Percentiles rank a stretch among this genome's conserved stretches.
Evolutionary conservation across 2,797 vertebrate genomes (phyloP).

Genomic region (Cirrhinus molitorella): DNA sequence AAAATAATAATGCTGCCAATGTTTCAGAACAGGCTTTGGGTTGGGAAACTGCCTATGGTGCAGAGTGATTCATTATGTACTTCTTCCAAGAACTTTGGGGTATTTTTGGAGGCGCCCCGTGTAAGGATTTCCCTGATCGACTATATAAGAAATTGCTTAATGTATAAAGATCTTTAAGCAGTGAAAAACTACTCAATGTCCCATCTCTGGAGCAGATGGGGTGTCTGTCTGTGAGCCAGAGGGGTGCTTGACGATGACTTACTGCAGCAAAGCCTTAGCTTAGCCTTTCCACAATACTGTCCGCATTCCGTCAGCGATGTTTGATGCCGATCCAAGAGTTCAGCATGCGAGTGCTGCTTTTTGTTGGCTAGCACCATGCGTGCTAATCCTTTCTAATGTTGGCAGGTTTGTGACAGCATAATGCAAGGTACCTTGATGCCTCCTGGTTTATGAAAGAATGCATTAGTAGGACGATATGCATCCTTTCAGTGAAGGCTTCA

Average conservation of each 20-base stretch:
- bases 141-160: background rate
- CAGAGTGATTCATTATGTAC: too few species aligned
- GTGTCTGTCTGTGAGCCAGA: background rate
- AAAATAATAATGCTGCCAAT: background rate
- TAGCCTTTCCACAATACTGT: conserved; percentile 49
- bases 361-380: conserved; percentile 43
- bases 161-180: background rate
- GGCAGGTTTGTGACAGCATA: conserved; percentile 42
- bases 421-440: conserved; percentile 40
- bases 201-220: conserved; percentile 38
- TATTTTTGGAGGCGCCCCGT: background rate
- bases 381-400: conserved; percentile 54
- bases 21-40: background rate
- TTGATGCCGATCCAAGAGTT: conserved; percentile 53
- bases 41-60: background rate
- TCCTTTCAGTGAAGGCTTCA: conserved; percentile 2
- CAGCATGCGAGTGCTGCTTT: conserved; percentile 29
- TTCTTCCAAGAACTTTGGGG: background rate
- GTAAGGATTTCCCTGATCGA: background rate
- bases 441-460: conserved; percentile 3
- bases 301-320: conserved; percentile 27
- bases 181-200: background rate
- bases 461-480: conserved; percentile 20
- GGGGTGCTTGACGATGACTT: background rate
- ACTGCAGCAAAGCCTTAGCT: conserved; percentile 34